Evolutionary conservation across 2,797 vertebrate genomes (phyloP), one percentile per base, ranked within the genome.

Genomic region (Lagodon rhomboides): DNA sequence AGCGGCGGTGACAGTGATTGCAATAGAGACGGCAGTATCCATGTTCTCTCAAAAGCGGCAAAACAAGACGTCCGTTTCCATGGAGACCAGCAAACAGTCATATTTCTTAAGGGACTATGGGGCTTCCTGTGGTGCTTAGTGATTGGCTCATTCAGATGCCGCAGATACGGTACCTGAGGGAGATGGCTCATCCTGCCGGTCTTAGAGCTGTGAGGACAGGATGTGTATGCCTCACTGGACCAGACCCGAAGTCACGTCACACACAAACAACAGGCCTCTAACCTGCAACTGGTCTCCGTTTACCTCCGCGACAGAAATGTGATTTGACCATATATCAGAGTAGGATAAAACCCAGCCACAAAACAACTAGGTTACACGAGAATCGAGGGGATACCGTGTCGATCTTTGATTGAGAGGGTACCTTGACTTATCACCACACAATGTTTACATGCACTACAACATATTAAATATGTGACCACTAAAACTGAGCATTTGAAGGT

Each of bases 21-120:
- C 50, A 44, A 70, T 16, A 58, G 70, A 78, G 75, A 84, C 61
- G 17, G 78, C 77, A 59, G 82, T 38, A 79, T 81, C 80, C 82
- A 79, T 80, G 85, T 88, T 78, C 85, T 78, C 43, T 54, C 73
- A 77, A 91, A 87, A 77, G 72, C 10, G 3, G 83, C 61, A 85
- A 91, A 90, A 92, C 72, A 80, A 79, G 82, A 62, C 20, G n/a
- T 50, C 75, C 3, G 89, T 95, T 90, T 86, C 92, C 83, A 93
- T 87, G 88, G 93, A 91, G 88, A 95, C 90, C 69, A 68, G 84
- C 79, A 90, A 91, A 92, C 84, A 85, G 77, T 85, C 67, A 87
- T 89, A 82, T 87, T 89, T 86, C 85, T 88, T 76, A 77, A 81
- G 86, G 87, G 89, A 87, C 82, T 61, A 3, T 75, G 63, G 77